Percentiles rank a stretch among this genome's conserved stretches.
Evolutionary conservation across 1,140 invertebrate genomes (phyloP).

Genomic region (Dufourea novaeangliae): DNA sequence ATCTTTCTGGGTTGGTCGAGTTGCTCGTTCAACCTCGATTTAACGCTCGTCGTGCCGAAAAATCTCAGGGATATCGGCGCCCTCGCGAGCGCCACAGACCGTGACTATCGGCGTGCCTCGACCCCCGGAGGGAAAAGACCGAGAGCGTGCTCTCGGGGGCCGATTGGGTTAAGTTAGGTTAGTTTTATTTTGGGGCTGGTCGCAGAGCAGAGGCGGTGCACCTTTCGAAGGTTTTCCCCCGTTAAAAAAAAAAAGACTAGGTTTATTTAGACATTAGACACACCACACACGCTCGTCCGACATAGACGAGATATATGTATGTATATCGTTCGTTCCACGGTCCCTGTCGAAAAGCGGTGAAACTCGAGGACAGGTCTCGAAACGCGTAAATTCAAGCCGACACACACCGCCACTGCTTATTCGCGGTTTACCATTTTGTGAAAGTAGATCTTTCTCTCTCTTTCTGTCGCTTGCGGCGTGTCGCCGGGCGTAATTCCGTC

Average conservation of each 20-base stretch:
- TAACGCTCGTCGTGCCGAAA: not conserved
- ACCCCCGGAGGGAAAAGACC: not conserved
- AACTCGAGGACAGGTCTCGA: slow-evolving; percentile 37
- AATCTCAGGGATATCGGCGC: slow-evolving; percentile 26
- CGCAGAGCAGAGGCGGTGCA: no score
- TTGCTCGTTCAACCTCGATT: slow-evolving; percentile 27
- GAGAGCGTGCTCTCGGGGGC: no score
- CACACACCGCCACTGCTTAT: not conserved
- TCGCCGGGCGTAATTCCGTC: slow-evolving; percentile 42
- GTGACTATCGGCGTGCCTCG: slow-evolving; percentile 25
- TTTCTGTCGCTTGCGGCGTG: slow-evolving; percentile 12
- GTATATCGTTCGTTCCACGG: not conserved
- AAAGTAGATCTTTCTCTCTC: slow-evolving; percentile 45
- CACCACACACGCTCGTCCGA: not conserved
- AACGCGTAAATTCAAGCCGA: slow-evolving; percentile 41
- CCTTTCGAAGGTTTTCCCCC: no score
- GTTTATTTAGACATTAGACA: no score
- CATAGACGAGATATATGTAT: not conserved
- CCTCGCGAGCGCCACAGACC: not conserved
- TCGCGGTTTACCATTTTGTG: slow-evolving; percentile 51
- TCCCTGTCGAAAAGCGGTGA: slow-evolving; percentile 41
- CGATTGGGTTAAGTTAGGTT: no score
- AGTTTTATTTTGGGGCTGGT: no score
- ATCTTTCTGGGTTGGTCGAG: not conserved
- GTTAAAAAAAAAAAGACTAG: no score